Evolutionary conservation across 2,797 vertebrate species (phyloP).

Genomic region (Cryptoprocta ferox): DNA sequence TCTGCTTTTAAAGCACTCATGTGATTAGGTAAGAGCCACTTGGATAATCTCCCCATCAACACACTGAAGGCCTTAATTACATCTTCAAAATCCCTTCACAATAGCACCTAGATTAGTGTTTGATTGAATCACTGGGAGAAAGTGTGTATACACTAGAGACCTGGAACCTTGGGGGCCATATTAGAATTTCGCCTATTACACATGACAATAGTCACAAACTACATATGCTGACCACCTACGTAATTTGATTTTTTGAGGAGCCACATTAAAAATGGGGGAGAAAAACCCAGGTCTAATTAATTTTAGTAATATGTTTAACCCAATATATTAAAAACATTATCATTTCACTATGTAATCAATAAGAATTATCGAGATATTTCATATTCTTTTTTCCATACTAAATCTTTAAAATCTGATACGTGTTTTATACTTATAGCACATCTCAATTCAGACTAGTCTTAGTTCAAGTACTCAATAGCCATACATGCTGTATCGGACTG

Average conservation of each 20-base stretch:
- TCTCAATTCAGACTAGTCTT: neutral
- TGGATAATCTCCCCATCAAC: neutral
- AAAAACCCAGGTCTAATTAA: neutral
- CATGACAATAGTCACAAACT: neutral
- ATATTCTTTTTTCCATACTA: neutral
- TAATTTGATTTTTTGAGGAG: neutral
- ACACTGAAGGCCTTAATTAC: neutral
- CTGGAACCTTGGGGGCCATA: neutral
- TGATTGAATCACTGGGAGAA: neutral
- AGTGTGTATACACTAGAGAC: neutral
- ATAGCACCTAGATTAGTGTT: neutral
- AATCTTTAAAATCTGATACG: neutral
- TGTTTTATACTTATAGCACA: neutral
- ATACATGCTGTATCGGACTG: neutral
- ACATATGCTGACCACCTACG: neutral
- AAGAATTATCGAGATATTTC: slow-evolving; percentile 18
- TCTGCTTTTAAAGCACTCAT: neutral
- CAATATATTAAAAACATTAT: neutral
- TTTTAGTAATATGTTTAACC: neutral
- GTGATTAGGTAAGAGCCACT: neutral
- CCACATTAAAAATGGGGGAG: neutral
- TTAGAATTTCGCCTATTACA: neutral
- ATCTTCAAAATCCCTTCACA: neutral
- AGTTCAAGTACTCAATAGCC: neutral
- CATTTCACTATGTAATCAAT: neutral